These are phyloP conservation scores for Alcedo quadribrachys DNA, from an alignment of 2,797 vertebrate genomes.

Conservation along the genomic window DNA sequence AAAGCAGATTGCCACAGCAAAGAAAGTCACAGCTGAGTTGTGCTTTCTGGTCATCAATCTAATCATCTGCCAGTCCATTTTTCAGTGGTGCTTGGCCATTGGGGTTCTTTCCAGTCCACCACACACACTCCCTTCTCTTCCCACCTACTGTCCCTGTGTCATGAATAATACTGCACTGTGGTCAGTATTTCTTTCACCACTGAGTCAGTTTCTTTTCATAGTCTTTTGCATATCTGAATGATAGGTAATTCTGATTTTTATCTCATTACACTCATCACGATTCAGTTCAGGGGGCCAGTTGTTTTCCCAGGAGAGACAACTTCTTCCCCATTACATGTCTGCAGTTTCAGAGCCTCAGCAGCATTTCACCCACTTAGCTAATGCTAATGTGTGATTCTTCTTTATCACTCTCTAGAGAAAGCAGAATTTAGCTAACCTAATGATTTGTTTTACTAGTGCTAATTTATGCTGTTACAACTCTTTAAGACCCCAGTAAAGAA, in stretches of 20 bases:
- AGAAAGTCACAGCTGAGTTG: background rate
- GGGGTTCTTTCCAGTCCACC: background rate
- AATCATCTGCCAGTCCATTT: background rate
- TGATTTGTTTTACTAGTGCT: background rate
- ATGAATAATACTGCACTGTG: background rate
- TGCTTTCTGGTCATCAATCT: background rate
- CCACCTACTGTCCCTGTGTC: background rate
- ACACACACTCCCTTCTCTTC: background rate
- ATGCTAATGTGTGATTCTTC: background rate
- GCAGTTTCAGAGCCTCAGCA: background rate
- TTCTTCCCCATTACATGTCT: background rate
- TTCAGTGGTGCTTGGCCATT: background rate
- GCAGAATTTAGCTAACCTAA: background rate
- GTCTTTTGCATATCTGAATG: background rate
- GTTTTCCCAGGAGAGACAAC: background rate
- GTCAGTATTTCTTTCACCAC: background rate
- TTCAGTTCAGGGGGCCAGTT: background rate
- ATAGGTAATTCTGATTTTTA: fast-evolving
- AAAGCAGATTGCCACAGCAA: background rate
- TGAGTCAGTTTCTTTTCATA: background rate
- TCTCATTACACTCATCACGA: background rate
- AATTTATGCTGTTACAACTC: background rate
- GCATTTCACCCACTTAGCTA: background rate
- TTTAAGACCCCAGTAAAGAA: background rate
- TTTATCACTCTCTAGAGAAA: background rate